Evolutionary conservation across 2,888 invertebrate genomes (phyloP).

Genomic region (Pegoplata infirma): DNA sequence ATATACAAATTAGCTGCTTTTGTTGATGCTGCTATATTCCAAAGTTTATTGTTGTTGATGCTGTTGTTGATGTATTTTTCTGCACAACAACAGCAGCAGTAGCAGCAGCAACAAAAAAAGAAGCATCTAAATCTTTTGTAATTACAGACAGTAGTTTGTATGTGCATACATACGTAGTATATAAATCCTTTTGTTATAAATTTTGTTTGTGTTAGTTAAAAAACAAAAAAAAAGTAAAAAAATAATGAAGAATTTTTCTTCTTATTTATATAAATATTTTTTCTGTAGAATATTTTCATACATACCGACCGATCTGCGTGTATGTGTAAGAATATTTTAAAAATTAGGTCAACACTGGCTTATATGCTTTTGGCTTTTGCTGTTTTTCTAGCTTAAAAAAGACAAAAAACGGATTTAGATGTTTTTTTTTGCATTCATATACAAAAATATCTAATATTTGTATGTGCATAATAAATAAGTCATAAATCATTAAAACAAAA

Average conservation of each 20-base stretch:
- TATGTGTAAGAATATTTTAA: neutral
- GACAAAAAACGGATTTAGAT: slow-evolving; percentile 27
- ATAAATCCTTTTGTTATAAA: neutral
- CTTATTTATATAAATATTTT: neutral
- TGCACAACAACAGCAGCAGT: neutral
- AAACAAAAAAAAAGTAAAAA: neutral
- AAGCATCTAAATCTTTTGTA: slow-evolving; percentile 39
- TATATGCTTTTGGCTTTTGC: slow-evolving; percentile 15
- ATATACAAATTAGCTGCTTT: slow-evolving; percentile 20
- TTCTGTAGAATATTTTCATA: neutral
- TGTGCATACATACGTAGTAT: too few species aligned
- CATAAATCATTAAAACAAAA: slow-evolving; percentile 52
- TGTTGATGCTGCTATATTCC: neutral
- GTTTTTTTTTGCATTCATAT: slow-evolving; percentile 16
- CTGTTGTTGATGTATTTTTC: neutral
- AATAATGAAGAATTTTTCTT: neutral
- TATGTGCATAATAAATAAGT: slow-evolving; percentile 10
- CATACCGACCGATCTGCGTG: too few species aligned
- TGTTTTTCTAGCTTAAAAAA: neutral
- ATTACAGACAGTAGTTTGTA: slow-evolving; percentile 25
- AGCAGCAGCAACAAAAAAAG: neutral
- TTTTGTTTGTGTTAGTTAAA: neutral
- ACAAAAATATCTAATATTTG: neutral
- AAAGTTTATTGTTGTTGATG: neutral
- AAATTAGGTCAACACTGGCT: slow-evolving; percentile 60